Evolutionary conservation across 2,888 invertebrate genomes (phyloP).

Genomic region (Coelopa pilipes): DNA sequence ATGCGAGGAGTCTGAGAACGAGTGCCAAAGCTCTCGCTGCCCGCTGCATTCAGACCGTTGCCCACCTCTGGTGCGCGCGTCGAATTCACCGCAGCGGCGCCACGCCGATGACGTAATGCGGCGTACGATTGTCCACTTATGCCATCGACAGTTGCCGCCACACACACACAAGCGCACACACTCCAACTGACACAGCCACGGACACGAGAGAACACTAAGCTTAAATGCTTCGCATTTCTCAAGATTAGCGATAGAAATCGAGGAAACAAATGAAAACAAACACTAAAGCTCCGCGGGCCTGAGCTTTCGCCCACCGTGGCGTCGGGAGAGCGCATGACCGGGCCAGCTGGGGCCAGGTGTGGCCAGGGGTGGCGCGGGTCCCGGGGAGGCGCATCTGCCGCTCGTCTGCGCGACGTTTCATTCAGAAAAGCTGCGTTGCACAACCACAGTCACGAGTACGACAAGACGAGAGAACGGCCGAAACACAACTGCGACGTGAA

Average conservation of each 20-base stretch:
- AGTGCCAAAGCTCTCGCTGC: neutral
- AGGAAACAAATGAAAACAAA: slow-evolving; percentile 30
- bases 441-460: neutral
- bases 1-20: no score
- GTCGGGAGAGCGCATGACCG: no score
- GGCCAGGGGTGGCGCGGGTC: no score
- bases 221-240: slow-evolving; percentile 30
- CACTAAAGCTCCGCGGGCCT: slow-evolving; percentile 17
- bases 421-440: slow-evolving; percentile 42
- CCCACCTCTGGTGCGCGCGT: slow-evolving; percentile 1
- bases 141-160: neutral
- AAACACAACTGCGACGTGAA: slow-evolving; percentile 8
- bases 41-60: neutral
- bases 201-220: slow-evolving; percentile 20
- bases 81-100: neutral
- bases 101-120: slow-evolving; percentile 7
- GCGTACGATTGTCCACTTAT: slow-evolving; percentile 1
- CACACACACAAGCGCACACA: no score
- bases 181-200: no score
- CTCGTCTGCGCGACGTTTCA: slow-evolving; percentile 26
- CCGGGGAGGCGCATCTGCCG: no score
- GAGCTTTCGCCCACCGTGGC: slow-evolving; percentile 22
- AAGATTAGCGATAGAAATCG: slow-evolving; percentile 19
- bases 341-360: no score
- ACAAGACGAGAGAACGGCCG: neutral